phyloP scores from a whole-genome alignment of 1,140 invertebrate species.

The Schlechtendalia chinensis region DNA sequence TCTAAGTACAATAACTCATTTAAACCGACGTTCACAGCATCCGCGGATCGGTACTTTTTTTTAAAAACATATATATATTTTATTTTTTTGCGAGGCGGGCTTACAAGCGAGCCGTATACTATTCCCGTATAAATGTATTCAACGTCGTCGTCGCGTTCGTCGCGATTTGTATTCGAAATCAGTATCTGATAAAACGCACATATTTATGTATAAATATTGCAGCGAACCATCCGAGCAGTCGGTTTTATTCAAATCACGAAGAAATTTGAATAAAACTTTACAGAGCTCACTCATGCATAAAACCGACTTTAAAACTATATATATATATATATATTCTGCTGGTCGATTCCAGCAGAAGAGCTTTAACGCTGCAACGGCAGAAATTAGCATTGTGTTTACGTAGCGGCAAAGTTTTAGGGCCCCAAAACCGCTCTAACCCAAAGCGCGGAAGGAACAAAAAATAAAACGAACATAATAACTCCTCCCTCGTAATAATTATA shows the following conservation, averaged over 20 bases:
- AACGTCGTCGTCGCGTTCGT: neutral
- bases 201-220: neutral
- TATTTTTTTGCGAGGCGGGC: neutral
- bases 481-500: too few species aligned
- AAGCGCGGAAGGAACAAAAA: neutral
- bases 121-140: constrained; percentile 8
- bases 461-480: neutral
- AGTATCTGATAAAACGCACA: constrained; percentile 25
- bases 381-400: constrained; percentile 47
- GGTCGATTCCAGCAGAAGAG: constrained; percentile 18
- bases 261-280: constrained; percentile 49
- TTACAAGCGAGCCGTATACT: neutral
- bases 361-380: constrained; percentile 13
- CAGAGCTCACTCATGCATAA: constrained; percentile 39
- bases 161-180: constrained; percentile 43
- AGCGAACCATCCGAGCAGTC: neutral
- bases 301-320: constrained; percentile 46
- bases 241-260: constrained; percentile 49
- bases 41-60: too few species aligned
- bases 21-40: too few species aligned
- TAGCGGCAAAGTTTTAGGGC: constrained; percentile 21
- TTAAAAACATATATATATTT: too few species aligned
- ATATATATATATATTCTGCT: neutral
- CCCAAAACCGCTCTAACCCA: constrained; percentile 21
- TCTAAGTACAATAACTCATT: too few species aligned